A percentile compares a stretch with the other conserved stretches of the same genome.
These are phyloP conservation scores for Sus cebifrons DNA, from an alignment of 2,797 vertebrate species.

Conservation along the genomic window DNA sequence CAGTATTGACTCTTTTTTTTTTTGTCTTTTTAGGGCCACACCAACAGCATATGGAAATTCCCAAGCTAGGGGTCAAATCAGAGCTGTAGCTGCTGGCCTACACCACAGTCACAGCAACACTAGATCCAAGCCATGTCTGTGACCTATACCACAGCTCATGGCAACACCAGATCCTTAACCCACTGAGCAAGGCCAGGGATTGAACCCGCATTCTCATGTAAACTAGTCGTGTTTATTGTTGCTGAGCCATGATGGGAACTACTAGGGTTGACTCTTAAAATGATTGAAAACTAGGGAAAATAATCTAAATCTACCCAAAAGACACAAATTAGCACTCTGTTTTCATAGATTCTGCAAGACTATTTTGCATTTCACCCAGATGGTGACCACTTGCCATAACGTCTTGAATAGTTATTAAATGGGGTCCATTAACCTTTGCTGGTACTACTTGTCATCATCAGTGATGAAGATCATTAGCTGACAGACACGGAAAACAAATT, in stretches of 20 bases:
- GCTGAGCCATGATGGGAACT: too few relatives aligned
- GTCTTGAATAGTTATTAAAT: background rate
- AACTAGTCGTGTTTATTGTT: too few relatives aligned
- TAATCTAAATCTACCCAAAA: constrained; percentile 39
- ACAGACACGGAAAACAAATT: background rate
- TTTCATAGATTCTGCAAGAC: background rate
- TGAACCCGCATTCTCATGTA: too few relatives aligned
- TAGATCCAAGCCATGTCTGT: too few relatives aligned
- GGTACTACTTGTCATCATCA: background rate
- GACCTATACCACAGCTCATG: too few relatives aligned
- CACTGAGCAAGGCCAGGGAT: too few relatives aligned
- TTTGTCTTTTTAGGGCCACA: too few relatives aligned
- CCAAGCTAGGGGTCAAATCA: too few relatives aligned
- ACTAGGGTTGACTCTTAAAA: background rate
- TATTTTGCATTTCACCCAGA: background rate
- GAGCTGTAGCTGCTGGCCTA: too few relatives aligned
- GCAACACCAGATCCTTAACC: too few relatives aligned
- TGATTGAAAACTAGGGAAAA: background rate
- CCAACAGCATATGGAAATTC: too few relatives aligned
- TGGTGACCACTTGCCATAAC: background rate
- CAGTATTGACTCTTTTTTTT: background rate
- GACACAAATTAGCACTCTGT: background rate
- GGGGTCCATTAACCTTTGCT: background rate
- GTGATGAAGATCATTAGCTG: constrained; percentile 21
- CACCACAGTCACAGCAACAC: too few relatives aligned